Percentiles rank a stretch among this genome's conserved stretches.
These are phyloP conservation scores for Tinea pellionella DNA, from an alignment of 2,888 invertebrate species.

Conservation along the genomic window DNA sequence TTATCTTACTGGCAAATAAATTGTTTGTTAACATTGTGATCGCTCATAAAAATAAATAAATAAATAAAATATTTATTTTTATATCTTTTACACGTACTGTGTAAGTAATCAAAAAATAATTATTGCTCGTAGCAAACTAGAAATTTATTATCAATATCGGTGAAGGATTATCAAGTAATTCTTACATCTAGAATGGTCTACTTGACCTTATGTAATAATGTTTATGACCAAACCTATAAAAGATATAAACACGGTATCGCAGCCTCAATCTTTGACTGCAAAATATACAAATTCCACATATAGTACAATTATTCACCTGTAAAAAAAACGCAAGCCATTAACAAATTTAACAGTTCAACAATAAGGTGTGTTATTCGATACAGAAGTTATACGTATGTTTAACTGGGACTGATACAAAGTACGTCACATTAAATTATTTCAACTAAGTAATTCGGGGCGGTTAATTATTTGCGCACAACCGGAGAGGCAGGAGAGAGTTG, in stretches of 20 bases:
- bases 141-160: not conserved
- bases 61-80: too few relatives aligned
- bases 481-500: constrained; percentile 56
- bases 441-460: constrained; percentile 68
- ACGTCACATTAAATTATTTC: constrained; percentile 69
- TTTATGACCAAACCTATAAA: not conserved
- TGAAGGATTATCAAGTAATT: not conserved
- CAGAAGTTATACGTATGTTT: not conserved
- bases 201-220: not conserved
- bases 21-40: too few relatives aligned
- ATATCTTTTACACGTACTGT: too few relatives aligned
- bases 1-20: too few relatives aligned
- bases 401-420: constrained; percentile 17
- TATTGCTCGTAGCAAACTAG: not conserved
- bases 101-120: too few relatives aligned
- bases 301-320: too few relatives aligned
- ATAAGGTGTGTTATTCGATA: not conserved
- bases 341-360: not conserved
- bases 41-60: too few relatives aligned
- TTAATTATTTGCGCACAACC: constrained; percentile 67
- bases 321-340: not conserved
- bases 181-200: not conserved
- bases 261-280: not conserved
- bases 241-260: not conserved
- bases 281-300: not conserved